Base-by-base conservation (phyloP, 2,797 vertebrate genomes). In the Bradypodion pumilum region DNA sequence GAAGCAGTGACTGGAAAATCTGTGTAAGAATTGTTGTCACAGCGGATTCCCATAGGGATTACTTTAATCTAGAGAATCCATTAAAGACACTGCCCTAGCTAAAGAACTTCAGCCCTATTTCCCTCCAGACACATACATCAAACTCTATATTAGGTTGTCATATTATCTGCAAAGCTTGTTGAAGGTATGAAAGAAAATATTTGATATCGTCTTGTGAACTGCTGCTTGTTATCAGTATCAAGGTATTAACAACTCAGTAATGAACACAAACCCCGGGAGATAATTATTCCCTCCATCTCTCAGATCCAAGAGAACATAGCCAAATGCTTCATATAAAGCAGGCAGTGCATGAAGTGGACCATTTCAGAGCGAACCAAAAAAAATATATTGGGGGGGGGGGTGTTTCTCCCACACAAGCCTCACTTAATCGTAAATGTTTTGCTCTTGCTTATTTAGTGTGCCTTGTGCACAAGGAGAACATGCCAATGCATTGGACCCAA, bases 11-110 rank as follows among this genome's bases (percentile, higher is more conserved):
- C 92, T 93, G 93, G 94, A 95, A 94, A 95, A 94, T 91, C 92
- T 92, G 84, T 92, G 7, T 87, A 94, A 93, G 92, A 93, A 91
- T 77, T 91, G 90, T 93, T 95, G 93, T 93, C 93, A 92, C 81
- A 91, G 87, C 91, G 93, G 92, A 94, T 94, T 95, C 94, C 93
- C 93, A 93, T 93, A 93, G 91, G 94, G 93, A 93, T 94, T 94
- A 92, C 93, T 95, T 93, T 93, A 95, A 94, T 94, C 92, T 92
- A 90, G 85, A 83, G 90, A 94, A 94, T 79, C 90, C 93, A 95
- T 94, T 95, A 95, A 92, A 92, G 88, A 88, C 91, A 91, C 87
- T 83, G 89, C 86, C 74, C 89, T 89, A 80, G 89, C 89, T 91
- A 81, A 78, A 90, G 83, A 65, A 91, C 89, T 87, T 91, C 87